Conservation (phyloP, 2,113 vertebrate species). For the Nipponia nippon region DNA sequence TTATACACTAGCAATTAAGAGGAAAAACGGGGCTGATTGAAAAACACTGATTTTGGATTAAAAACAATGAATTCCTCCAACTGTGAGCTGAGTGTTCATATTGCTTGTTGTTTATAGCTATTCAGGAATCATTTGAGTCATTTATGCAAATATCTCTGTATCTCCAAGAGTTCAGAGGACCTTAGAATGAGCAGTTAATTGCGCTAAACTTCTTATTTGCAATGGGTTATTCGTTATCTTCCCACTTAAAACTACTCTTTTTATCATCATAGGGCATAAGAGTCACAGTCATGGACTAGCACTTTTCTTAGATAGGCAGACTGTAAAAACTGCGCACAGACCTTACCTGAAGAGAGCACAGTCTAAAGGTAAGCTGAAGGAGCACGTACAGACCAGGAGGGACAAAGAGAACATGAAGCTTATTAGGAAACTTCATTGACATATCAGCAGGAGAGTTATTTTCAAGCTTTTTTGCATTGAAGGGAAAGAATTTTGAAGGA, state of each 20-base stretch:
- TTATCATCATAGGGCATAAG: neutral
- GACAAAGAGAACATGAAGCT: neutral
- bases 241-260: neutral
- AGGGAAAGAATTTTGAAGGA: neutral
- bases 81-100: neutral
- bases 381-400: accelerated
- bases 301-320: neutral
- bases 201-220: neutral
- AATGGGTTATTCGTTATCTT: neutral
- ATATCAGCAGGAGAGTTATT: neutral
- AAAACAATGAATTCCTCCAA: neutral
- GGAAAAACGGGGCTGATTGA: neutral
- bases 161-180: neutral
- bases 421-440: neutral
- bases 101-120: neutral
- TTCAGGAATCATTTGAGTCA: neutral
- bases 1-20: neutral
- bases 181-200: neutral
- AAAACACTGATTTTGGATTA: conserved; percentile 4
- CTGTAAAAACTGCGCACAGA: neutral
- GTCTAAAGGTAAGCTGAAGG: neutral
- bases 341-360: neutral
- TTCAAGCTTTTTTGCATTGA: neutral
- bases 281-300: accelerated
- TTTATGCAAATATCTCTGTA: neutral